Evolutionary conservation across 2,113 vertebrate species (phyloP), one percentile per base, ranked within the genome.

Genomic region (Hystrix brachyura): DNA sequence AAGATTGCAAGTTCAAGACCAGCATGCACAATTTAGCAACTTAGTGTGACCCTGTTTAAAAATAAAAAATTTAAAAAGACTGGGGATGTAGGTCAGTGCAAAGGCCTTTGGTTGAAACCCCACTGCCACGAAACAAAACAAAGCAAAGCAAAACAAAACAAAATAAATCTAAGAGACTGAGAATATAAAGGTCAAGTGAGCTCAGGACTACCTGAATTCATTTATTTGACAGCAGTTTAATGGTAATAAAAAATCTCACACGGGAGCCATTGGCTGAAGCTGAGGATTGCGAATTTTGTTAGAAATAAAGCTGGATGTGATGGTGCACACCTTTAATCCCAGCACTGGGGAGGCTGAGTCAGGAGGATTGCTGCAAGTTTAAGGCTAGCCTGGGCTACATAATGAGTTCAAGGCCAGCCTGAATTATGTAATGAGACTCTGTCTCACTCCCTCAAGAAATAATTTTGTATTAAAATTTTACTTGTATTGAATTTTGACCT

Each of bases 391-490:
- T 57, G 55, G 8, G 13, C 12, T 57, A 57, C 55, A 57, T 57
- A 57, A 15, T 38, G 55, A 57, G 12, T 57, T 57, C 55, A 57
- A 57, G 55, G 55, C 55, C 55, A 57, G 55, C 55, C 55, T 57
- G 55, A 14, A 57, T 15, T 57, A 57, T 15, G 13, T 57, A 57
- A 15, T 15, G 55, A 57, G 55, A 57, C 7, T 57, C 55, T 38
- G 38, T 38, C 38, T 38, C 38, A 38, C 13, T 14, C 8, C 55
- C 55, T 15, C 55, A 57, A 38, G 38, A 38, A 11, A 57, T 57
- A 57, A 57, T 14, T 85, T 94, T 64, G 59, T 82, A n/a, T 51
- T 60, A 78, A 89, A 90, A 85, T 85, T 92, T 79, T 92, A 51
- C 32, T 86, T 95, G 19, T 86, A 46, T 51, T 93, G 51, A 90